Evolutionary conservation across 2,888 invertebrate genomes (phyloP), one percentile per base, ranked within the genome.

Genomic region (Osmoderma eremita): DNA sequence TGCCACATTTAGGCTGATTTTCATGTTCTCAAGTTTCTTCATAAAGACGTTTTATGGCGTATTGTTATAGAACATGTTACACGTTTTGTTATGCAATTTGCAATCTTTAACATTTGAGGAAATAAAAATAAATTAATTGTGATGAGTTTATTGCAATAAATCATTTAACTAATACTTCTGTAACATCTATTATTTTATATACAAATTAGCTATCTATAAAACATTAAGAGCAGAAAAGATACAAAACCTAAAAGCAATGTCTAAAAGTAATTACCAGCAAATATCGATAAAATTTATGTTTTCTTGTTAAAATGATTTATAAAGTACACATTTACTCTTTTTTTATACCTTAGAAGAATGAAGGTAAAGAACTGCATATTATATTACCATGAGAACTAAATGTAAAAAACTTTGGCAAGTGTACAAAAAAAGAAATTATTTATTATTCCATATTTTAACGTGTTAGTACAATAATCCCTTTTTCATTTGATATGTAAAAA

Each of bases 101-200:
- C 10, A 30, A 30, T 51, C n/a, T 42, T 42, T 24, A 13, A n/a
- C 24, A 51, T 6, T 56, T n/a, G 15, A 56, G 20, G 8, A 56
- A 56, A 56, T 22, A 61, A 61, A 61, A 58, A 10, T 45, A 5
- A 17, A 18, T 48, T 17, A 61, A 45, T 61, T 61, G 24, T 61
- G 58, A 61, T 61, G 15, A 48, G 45, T 61, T 61, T 61, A 61
- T 61, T 61, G 22, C 75, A 78, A 78, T 78, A 78, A 78, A 77
- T 77, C 75, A 76, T 75, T 78, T 75, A 79, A 79, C 78, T 79
- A 78, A 79, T 79, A 79, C 76, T 78, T 76, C 72, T 78, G 79
- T 78, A 80, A 80, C 78, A 80, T 77, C 76, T 78, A 78, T 76
- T 74, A 77, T 78, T 74, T 77, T 80, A 79, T 79, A 72, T 80